Conservation (phyloP, 2,888 invertebrate genomes). For the Ellobium chinense region DNA sequence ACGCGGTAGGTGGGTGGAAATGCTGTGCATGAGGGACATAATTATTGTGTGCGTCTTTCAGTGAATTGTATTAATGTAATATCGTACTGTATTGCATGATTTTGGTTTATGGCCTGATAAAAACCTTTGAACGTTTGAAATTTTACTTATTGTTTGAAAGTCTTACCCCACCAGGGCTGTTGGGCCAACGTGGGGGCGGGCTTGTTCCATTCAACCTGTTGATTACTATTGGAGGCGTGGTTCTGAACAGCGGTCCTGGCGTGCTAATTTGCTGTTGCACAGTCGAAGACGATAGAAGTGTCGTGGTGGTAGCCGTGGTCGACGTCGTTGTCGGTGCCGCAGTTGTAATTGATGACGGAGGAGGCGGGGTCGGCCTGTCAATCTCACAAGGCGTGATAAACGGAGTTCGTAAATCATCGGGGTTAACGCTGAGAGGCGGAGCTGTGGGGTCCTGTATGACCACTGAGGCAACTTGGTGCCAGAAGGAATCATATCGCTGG, state of each 20-base stretch:
- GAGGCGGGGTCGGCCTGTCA: constrained; percentile 43
- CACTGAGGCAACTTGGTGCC: constrained; percentile 66
- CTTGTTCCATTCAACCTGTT: not conserved
- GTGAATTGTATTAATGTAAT: no score
- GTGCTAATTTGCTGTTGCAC: not conserved
- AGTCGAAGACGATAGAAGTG: not conserved
- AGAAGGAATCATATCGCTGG: constrained; percentile 59
- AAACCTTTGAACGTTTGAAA: no score
- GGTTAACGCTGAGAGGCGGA: constrained; percentile 28
- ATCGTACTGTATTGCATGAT: no score
- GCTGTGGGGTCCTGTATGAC: constrained; percentile 64
- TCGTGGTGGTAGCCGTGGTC: not conserved
- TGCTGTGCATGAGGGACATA: no score
- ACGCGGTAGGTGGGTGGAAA: no score
- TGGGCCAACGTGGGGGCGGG: not conserved
- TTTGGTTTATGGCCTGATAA: no score
- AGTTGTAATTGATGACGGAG: constrained; percentile 35
- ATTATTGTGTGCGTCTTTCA: no score
- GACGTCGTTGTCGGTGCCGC: constrained; percentile 16
- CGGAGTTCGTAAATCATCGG: constrained; percentile 43
- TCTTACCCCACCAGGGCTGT: not conserved
- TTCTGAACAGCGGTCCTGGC: not conserved
- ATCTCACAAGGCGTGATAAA: constrained; percentile 50
- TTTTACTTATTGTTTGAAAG: no score
- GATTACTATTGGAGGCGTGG: not conserved